Base-by-base conservation (phyloP, 2,113 vertebrate genomes). In the Gracilinanus agilis region DNA sequence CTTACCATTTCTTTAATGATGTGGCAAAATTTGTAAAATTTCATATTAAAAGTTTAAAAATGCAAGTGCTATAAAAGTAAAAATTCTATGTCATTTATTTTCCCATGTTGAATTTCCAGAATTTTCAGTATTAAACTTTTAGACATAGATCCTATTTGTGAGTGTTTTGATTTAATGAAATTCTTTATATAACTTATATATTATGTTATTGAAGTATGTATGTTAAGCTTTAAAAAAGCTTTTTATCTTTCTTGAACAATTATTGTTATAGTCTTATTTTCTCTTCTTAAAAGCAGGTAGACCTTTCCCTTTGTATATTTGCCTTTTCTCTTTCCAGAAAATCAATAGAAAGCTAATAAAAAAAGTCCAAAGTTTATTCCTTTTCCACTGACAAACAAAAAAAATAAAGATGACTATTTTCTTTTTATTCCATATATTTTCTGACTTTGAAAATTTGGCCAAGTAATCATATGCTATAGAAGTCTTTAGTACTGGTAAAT, bases 51-150 rank as follows among this genome's bases (percentile, higher is more conserved):
- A 75, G 29, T 34, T 75, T 75, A 75, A 75, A 75, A 75, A 75
- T n/a, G n/a, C n/a, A n/a, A 49, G 49, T 5, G 5, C 49, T 49
- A 49, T 49, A 49, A 92, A 12, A 92, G 11, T 95, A 92, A 95
- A 96, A 54, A 27, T 90, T 96, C 55, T 94, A 7, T 54, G 11
- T 93, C 54, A 54, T 92, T 40, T 95, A 53, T 93, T 95, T 94
- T 89, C 40, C 54, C 29, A 88, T 21, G 55, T 92, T 95, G 92
- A 95, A 92, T 56, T 92, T 91, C 25, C 40, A 6, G 0, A 90
- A 55, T 93, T 96, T 95, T 96, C 10, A 24, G 90, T 92, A 21
- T 94, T 96, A 91, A 25, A 19, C 91, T 96, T 96, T 96, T 90
- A 96, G 95, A 55, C 75, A 40, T 95, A 55, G 92, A 92, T 19